These are phyloP conservation scores for Eupithecia pulchellata DNA, from an alignment of 2,888 invertebrate species.

Conservation along the genomic window DNA sequence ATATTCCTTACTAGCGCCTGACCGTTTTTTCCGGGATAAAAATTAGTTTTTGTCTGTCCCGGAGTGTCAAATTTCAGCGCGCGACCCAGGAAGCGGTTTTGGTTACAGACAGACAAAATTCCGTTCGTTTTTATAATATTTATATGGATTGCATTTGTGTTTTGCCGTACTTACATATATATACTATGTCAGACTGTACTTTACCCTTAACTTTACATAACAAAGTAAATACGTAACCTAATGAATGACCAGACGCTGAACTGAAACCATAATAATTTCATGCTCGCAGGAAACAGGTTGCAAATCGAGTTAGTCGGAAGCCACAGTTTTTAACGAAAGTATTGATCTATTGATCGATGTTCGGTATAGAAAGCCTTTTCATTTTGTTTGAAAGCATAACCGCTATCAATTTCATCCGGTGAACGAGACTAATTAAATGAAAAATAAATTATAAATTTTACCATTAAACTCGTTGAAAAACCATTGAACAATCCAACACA, in stretches of 20 bases:
- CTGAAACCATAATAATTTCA: conserved; percentile 69
- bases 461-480: not conserved
- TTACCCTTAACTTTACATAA: conserved; percentile 28
- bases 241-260: conserved; percentile 47
- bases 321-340: conserved; percentile 65
- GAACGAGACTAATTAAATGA: not conserved
- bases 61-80: not conserved
- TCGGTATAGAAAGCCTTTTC: conserved; percentile 1
- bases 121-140: not conserved
- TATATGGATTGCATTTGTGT: not conserved
- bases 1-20: not conserved
- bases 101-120: not conserved
- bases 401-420: not conserved
- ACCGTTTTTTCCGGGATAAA: not conserved
- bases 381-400: not conserved
- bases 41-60: not conserved
- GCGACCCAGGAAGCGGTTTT: not conserved
- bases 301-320: conserved; percentile 78
- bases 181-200: conserved; percentile 31
- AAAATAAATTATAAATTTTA: not conserved
- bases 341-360: conserved; percentile 21
- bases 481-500: no score
- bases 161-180: conserved; percentile 20
- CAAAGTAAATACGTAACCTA: conserved; percentile 17
- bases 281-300: conserved; percentile 63